phyloP scores from a whole-genome alignment of 2,113 vertebrate species.

The Pycnonotus jocosus region DNA sequence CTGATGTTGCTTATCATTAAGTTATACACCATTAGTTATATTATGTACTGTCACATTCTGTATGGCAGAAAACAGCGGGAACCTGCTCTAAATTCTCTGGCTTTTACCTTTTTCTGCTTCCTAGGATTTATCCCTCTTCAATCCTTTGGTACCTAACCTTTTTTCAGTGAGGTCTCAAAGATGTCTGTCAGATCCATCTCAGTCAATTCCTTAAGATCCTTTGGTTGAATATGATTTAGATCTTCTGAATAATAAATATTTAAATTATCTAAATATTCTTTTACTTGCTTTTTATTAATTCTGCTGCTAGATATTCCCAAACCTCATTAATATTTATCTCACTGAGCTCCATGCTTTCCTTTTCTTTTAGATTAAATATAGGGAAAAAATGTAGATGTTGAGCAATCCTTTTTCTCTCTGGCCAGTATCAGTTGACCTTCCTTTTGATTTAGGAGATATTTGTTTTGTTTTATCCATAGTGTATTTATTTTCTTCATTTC shows the following conservation, averaged over 20 bases:
- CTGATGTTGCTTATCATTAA: slow-evolving; percentile 6
- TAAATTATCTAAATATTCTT: slow-evolving; percentile 71
- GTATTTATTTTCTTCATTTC: slow-evolving; percentile 27
- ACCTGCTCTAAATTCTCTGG: slow-evolving; percentile 12
- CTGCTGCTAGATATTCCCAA: slow-evolving; percentile 67
- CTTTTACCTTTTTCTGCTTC: slow-evolving; percentile 9
- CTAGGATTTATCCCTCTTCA: slow-evolving; percentile 44
- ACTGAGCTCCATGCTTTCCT: slow-evolving; percentile 21
- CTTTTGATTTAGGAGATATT: slow-evolving; percentile 25
- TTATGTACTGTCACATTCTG: slow-evolving; percentile 33
- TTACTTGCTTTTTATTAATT: slow-evolving; percentile 74
- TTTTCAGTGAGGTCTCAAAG: slow-evolving; percentile 14
- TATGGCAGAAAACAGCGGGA: slow-evolving; percentile 25
- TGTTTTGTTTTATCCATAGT: slow-evolving; percentile 11
- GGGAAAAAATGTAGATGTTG: slow-evolving; percentile 7
- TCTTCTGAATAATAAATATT: slow-evolving; percentile 73
- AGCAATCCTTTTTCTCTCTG: not conserved
- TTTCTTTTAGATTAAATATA: slow-evolving; percentile 38
- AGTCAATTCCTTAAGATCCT: slow-evolving; percentile 39
- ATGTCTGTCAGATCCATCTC: slow-evolving; percentile 31
- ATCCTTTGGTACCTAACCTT: slow-evolving; percentile 39
- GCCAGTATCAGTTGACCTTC: slow-evolving; percentile 3
- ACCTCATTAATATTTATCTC: slow-evolving; percentile 75
- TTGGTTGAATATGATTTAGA: slow-evolving; percentile 48
- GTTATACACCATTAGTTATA: slow-evolving; percentile 39